phyloP scores from a whole-genome alignment of 2,113 vertebrate genomes.

The Microcebus lehilahytsara region DNA sequence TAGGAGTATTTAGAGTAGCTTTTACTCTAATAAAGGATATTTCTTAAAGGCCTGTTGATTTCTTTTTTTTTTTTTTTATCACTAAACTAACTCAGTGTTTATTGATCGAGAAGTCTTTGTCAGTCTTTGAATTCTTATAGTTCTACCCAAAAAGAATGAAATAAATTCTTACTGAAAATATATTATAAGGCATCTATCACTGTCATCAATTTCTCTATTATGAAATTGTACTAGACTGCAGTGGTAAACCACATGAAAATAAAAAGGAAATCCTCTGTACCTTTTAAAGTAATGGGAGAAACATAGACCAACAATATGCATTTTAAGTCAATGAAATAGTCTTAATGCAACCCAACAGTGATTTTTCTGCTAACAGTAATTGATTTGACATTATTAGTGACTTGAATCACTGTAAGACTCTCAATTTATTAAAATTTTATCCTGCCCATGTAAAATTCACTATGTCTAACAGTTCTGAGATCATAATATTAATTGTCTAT shows the following conservation, averaged over 20 bases:
- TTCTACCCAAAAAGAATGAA: background rate
- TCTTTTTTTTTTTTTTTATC: background rate
- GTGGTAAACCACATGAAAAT: background rate
- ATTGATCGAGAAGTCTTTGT: background rate
- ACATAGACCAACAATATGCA: background rate
- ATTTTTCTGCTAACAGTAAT: background rate
- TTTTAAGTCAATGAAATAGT: background rate
- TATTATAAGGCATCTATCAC: background rate
- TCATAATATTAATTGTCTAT: background rate
- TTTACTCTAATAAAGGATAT: background rate
- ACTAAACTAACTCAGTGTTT: background rate
- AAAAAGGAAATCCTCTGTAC: background rate
- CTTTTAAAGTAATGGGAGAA: background rate
- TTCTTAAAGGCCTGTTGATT: background rate
- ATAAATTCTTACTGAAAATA: background rate
- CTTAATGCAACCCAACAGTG: background rate
- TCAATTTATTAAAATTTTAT: background rate
- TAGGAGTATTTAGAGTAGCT: background rate
- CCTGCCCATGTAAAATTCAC: background rate
- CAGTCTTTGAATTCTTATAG: conserved; percentile 2
- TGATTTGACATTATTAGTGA: background rate
- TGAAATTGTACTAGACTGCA: background rate
- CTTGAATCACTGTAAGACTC: background rate
- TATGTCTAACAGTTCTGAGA: background rate
- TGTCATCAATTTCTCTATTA: background rate